A percentile compares a stretch with the other conserved stretches of the same genome.
Conservation (phyloP, 1,140 invertebrate genomes). For the Drosophila grimshawi region DNA sequence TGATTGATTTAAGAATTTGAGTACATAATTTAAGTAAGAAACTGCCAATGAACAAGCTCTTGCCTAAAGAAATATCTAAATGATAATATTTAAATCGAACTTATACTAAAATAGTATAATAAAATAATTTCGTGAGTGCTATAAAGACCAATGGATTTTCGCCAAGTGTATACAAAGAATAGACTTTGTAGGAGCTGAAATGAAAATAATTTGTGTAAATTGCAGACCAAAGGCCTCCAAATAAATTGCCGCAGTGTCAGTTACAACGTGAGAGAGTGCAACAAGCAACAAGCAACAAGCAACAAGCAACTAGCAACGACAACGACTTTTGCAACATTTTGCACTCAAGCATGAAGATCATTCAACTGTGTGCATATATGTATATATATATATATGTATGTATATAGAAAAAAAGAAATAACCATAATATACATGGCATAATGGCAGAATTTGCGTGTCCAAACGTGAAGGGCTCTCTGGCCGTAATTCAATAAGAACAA, state of each 20-base stretch:
- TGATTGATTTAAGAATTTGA: too few relatives aligned
- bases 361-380: conserved; percentile 59
- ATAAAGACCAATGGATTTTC: too few relatives aligned
- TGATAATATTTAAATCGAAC: too few relatives aligned
- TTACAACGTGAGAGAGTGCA: conserved; percentile 54
- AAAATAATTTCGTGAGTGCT: too few relatives aligned
- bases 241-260: conserved; percentile 71
- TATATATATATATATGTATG: neutral
- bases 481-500: conserved; percentile 46
- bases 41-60: too few relatives aligned
- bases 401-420: conserved; percentile 23
- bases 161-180: neutral
- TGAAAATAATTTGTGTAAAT: conserved; percentile 33
- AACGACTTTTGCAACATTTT: conserved; percentile 5
- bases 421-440: conserved; percentile 39
- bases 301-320: neutral
- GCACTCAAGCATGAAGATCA: conserved; percentile 71
- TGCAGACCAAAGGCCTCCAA: conserved; percentile 38
- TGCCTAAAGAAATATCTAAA: too few relatives aligned
- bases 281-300: conserved; percentile 4
- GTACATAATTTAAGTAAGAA: too few relatives aligned
- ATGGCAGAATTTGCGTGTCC: conserved; percentile 66
- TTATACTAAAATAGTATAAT: too few relatives aligned
- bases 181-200: neutral
- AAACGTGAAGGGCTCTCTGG: conserved; percentile 47